These are phyloP conservation scores for Pangasius macronema DNA, from an alignment of 2,797 vertebrate species.

Conservation along the genomic window DNA sequence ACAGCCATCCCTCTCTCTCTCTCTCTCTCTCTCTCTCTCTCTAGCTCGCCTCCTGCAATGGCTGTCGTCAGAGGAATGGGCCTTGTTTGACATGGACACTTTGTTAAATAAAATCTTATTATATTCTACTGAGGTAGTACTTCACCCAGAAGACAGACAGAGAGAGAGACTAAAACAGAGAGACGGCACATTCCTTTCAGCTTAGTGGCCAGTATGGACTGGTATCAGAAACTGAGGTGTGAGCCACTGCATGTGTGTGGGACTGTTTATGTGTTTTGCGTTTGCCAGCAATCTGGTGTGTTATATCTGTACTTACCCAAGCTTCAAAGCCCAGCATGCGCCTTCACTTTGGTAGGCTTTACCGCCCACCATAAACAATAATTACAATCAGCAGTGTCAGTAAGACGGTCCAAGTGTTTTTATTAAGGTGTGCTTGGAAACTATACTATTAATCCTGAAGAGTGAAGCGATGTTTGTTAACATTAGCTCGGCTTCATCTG, in stretches of 20 bases:
- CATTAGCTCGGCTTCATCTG: conserved; percentile 22
- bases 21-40: conserved; percentile 70
- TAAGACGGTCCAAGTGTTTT: conserved; percentile 47
- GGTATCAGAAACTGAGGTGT: conserved; percentile 39
- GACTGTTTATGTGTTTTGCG: conserved; percentile 52
- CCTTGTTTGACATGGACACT: conserved; percentile 78
- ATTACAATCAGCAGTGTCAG: conserved; percentile 41
- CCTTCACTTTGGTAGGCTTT: conserved; percentile 42
- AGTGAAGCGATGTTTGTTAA: conserved; percentile 15
- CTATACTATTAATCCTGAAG: conserved; percentile 27
- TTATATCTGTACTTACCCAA: conserved; percentile 44
- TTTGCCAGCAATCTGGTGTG: conserved; percentile 39
- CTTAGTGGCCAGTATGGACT: conserved; percentile 33
- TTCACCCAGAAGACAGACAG: conserved; percentile 36
- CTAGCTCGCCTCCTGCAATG: conserved; percentile 73
- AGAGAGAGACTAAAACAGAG: conserved; percentile 11
- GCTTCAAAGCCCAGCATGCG: conserved; percentile 53
- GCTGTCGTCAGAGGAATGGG: conserved; percentile 81
- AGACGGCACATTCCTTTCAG: conserved; percentile 31
- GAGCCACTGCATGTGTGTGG: conserved; percentile 42
- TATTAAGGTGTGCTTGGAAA: conserved; percentile 43
- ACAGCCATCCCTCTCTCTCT: conserved; percentile 54
- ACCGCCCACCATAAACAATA: conserved; percentile 50
- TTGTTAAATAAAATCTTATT: conserved; percentile 73
- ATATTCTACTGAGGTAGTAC: conserved; percentile 55